phyloP scores from a whole-genome alignment of 2,888 invertebrate species.

The Clepsis dumicolana region DNA sequence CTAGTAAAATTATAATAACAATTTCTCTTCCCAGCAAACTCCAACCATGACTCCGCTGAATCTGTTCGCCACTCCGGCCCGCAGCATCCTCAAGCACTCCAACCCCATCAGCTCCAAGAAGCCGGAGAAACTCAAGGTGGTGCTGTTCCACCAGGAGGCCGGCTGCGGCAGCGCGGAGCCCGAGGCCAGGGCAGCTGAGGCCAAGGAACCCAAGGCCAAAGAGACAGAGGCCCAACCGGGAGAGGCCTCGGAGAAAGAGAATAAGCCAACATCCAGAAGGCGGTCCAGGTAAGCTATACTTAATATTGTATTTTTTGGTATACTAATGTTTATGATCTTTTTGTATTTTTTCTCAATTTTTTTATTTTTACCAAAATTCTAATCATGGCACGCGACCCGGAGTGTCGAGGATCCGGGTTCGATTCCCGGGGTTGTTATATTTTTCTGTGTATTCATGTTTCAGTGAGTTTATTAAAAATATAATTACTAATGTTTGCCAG shows the following conservation, averaged over 20 bases:
- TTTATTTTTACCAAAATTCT: no score
- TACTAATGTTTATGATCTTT: neutral
- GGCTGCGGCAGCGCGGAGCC: constrained; percentile 36
- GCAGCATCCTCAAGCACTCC: constrained; percentile 72
- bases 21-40: constrained; percentile 38
- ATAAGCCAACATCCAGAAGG: constrained; percentile 11
- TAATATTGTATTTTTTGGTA: neutral
- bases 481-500: no score
- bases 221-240: no score
- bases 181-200: no score
- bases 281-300: neutral
- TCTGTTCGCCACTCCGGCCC: constrained; percentile 68
- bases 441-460: no score
- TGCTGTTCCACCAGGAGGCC: constrained; percentile 63
- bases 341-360: no score
- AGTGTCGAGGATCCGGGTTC: no score
- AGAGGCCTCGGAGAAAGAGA: constrained; percentile 44
- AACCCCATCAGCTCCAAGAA: constrained; percentile 51
- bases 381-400: no score
- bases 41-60: constrained; percentile 61
- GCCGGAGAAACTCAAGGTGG: constrained; percentile 67
- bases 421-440: no score
- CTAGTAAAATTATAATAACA: neutral
- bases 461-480: no score
- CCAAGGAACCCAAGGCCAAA: no score